Evolutionary conservation across 1,140 invertebrate species (phyloP).

Genomic region (Drosophila tsacasi): DNA sequence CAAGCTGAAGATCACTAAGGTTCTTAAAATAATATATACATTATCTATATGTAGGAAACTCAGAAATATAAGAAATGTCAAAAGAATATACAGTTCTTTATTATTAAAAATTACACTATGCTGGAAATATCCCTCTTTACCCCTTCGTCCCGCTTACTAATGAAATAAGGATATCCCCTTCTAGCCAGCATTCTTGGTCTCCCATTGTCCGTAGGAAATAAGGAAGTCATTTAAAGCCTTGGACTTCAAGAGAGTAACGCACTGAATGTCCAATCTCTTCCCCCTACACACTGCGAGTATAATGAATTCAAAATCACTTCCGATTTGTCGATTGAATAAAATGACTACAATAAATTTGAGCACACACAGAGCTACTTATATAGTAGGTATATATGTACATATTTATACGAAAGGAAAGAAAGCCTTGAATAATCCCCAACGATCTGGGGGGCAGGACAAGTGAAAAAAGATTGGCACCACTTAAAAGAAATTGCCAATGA

Average conservation of each 20-base stretch:
- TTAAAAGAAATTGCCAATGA: slow-evolving; percentile 82
- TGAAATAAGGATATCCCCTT: slow-evolving; percentile 8
- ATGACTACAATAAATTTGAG: slow-evolving; percentile 80
- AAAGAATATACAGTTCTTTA: not conserved
- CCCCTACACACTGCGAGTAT: slow-evolving; percentile 30
- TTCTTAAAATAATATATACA: too few species aligned
- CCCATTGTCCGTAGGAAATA: slow-evolving; percentile 3
- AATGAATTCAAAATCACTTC: slow-evolving; percentile 84
- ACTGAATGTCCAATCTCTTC: slow-evolving; percentile 16
- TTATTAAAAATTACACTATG: not conserved
- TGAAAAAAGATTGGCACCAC: slow-evolving; percentile 84
- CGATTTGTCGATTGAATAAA: slow-evolving; percentile 85
- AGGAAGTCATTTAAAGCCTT: slow-evolving; percentile 25
- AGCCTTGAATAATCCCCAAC: slow-evolving; percentile 64
- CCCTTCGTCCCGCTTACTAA: not conserved
- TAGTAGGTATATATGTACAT: not conserved
- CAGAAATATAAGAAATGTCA: not conserved
- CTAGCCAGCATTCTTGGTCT: too few species aligned
- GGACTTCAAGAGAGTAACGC: slow-evolving; percentile 15
- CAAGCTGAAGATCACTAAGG: too few species aligned
- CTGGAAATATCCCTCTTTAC: too few species aligned
- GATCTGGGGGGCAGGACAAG: slow-evolving; percentile 69
- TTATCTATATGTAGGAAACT: too few species aligned
- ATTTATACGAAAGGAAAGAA: not conserved
- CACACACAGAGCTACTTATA: slow-evolving; percentile 37